Evolutionary conservation across 2,113 vertebrate genomes (phyloP).

Genomic region (Cepphus grylle): DNA sequence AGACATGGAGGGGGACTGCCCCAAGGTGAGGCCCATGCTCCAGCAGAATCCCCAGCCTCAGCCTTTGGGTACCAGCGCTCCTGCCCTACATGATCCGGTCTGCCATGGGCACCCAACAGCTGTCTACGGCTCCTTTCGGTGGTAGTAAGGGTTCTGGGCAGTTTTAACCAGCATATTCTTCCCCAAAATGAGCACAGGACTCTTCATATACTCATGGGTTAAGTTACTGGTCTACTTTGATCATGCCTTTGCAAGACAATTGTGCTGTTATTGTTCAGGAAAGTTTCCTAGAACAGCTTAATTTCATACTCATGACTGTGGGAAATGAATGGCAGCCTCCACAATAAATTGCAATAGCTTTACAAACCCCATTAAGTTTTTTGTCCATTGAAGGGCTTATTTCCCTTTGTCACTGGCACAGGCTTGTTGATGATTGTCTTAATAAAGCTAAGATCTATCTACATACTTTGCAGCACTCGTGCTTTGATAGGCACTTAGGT

Average conservation of each 20-base stretch:
- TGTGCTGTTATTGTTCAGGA: neutral
- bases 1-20: neutral
- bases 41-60: neutral
- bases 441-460: neutral
- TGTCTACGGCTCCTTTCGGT: neutral
- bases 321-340: neutral
- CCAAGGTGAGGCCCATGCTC: neutral
- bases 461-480: neutral
- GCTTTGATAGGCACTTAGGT: neutral
- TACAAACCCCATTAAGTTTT: neutral
- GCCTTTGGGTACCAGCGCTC: fast-evolving
- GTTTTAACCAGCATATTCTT: neutral
- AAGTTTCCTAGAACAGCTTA: neutral
- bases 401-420: neutral
- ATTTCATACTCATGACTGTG: neutral
- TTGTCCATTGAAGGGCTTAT: neutral
- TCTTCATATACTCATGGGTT: neutral
- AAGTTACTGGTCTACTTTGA: neutral
- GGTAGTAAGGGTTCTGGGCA: neutral
- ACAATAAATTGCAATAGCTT: neutral
- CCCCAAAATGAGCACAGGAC: neutral
- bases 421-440: neutral
- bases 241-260: neutral
- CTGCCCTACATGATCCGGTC: neutral
- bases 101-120: neutral